Base-by-base conservation (phyloP, 1,140 invertebrate species). In the Leptinotarsa texana region DNA sequence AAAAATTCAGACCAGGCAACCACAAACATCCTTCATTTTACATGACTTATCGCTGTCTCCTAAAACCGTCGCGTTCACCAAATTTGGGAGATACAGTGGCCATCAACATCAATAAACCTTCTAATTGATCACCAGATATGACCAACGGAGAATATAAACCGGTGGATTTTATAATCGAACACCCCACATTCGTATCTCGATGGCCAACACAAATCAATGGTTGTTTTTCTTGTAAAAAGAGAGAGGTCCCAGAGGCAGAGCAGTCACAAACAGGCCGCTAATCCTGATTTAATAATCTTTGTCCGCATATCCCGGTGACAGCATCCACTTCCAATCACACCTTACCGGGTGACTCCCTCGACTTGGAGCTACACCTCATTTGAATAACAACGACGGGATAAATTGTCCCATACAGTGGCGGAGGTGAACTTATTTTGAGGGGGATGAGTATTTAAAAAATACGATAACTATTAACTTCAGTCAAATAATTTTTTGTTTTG, bases 251-350 rank as follows among this genome's bases (percentile, higher is more conserved):
- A 57, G 71, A 72, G 33, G 74, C 76, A 78, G 78, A 79, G 78
- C 79, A 78, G 80, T 81, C 79, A 80, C 77, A 80, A 77, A 81
- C 79, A 81, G 66, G 75, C 75, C 81, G 81, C 81, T 82, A 82
- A 82, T 82, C 81, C 81, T 82, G 81, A 82, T 82, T 82, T 82
- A 82, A 82, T 82, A 82, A 82, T 82, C 80, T 80, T 79, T 81
- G 80, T 80, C 77, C 75, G 74, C 71, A 75, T 66, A 77, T 73
- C 75, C 74, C 75, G 74, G 74, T 77, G 75, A 77, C 79, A 79
- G 76, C 77, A 61, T 69, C 73, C 77, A 71, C 70, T 77, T 75
- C 78, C 75, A 76, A 79, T 79, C 78, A 77, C 69, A 65, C 72
- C 78, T 78, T 78, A 75, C 72, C 74, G 75, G 74, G 73, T 72